A percentile compares a stretch with the other conserved stretches of the same genome.
These are phyloP conservation scores for Ostrea denselamellosa DNA, from an alignment of 1,140 invertebrate genomes.

Conservation along the genomic window DNA sequence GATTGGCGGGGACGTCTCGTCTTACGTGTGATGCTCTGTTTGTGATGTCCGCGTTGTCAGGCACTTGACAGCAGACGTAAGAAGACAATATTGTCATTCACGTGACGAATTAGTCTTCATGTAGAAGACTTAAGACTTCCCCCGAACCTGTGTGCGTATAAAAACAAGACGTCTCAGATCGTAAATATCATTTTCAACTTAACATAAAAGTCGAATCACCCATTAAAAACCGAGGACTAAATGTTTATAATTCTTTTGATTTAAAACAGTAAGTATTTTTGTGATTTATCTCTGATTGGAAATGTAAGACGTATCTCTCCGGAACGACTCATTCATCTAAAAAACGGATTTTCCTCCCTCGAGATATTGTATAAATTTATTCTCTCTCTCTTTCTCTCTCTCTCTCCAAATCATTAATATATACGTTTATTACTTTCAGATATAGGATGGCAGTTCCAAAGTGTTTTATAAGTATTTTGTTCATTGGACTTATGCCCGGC, in stretches of 20 bases:
- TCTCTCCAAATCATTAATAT: neutral
- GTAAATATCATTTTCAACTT: constrained; percentile 18
- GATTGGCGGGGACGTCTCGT: constrained; percentile 23
- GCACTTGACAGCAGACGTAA: constrained; percentile 9
- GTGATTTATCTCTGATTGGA: neutral
- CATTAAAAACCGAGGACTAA: neutral
- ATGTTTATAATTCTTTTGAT: neutral
- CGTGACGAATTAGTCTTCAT: constrained; percentile 29
- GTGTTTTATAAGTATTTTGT: constrained; percentile 26
- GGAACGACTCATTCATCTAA: neutral
- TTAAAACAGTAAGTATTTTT: neutral
- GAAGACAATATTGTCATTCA: constrained; percentile 9
- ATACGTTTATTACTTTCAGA: neutral
- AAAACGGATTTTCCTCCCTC: neutral
- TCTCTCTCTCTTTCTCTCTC: neutral
- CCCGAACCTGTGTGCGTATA: neutral
- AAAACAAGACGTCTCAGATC: neutral
- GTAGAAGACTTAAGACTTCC: constrained; percentile 18
- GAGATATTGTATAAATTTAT: neutral
- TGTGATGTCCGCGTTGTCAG: constrained; percentile 24
- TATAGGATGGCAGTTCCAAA: constrained; percentile 1
- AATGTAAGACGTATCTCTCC: neutral
- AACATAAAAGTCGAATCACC: neutral
- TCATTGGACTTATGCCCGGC: neutral
- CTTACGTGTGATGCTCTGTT: neutral